A percentile compares a stretch with the other conserved stretches of the same genome.
These are phyloP conservation scores for Melanophora roralis DNA, from an alignment of 2,888 invertebrate genomes.

Conservation along the genomic window DNA sequence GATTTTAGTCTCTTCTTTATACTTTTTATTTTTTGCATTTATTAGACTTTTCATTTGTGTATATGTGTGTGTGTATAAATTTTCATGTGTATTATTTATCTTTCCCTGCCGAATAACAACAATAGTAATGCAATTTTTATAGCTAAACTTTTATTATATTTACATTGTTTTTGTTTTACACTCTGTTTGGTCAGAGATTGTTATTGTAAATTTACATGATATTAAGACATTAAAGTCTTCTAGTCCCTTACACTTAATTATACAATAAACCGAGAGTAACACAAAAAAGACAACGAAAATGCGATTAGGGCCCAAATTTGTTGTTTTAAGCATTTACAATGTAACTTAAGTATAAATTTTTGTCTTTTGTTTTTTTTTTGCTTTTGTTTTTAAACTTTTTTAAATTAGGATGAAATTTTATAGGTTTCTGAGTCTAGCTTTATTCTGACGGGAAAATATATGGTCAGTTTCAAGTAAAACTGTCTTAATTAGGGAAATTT, in stretches of 20 bases:
- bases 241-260: constrained; percentile 31
- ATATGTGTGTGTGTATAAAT: not conserved
- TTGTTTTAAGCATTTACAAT: not conserved
- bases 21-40: not conserved
- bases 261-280: not conserved
- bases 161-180: not conserved
- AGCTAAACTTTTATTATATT: not conserved
- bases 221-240: constrained; percentile 46
- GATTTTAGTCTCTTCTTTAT: not conserved
- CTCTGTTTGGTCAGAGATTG: constrained; percentile 27
- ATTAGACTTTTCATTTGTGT: not conserved
- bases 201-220: constrained; percentile 45
- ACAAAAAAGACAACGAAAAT: not conserved
- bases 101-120: not conserved
- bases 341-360: not conserved
- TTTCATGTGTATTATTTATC: no score
- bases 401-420: no score
- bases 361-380: not conserved
- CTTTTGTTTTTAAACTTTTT: no score
- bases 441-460: no score
- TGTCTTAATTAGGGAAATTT: no score
- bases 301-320: not conserved
- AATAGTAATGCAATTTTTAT: not conserved
- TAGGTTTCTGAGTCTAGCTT: no score
- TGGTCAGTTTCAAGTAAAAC: no score